Percentiles rank a stretch among this genome's conserved stretches.
phyloP scores from a whole-genome alignment of 2,797 vertebrate species.

The Enteromius trimaculatus region DNA sequence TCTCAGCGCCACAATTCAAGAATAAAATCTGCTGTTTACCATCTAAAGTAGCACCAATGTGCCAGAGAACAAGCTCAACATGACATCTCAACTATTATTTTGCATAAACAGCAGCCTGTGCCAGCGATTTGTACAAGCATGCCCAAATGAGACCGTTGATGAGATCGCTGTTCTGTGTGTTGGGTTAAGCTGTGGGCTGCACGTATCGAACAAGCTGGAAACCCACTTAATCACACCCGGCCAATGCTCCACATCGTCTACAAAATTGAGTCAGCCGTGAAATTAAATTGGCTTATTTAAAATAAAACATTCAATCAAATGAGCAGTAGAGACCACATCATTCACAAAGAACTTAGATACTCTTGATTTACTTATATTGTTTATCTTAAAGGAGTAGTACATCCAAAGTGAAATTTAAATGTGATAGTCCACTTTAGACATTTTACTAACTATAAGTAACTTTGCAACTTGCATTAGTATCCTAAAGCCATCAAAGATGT shows the following conservation, averaged over 20 bases:
- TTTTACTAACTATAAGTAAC: background rate
- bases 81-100: slow-evolving; percentile 66
- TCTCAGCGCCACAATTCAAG: background rate
- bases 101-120: slow-evolving; percentile 61
- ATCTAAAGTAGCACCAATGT: slow-evolving; percentile 12
- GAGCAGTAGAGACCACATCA: slow-evolving; percentile 20
- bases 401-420: background rate
- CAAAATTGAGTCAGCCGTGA: slow-evolving; percentile 44
- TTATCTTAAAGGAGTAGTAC: background rate
- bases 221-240: slow-evolving; percentile 56
- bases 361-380: slow-evolving; percentile 20
- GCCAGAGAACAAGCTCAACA: slow-evolving; percentile 64
- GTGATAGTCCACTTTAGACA: background rate
- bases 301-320: slow-evolving; percentile 58
- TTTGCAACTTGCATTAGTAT: no score
- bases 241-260: slow-evolving; percentile 35
- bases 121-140: slow-evolving; percentile 56
- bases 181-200: slow-evolving; percentile 54
- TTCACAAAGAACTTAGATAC: slow-evolving; percentile 25
- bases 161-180: slow-evolving; percentile 60
- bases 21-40: slow-evolving; percentile 47
- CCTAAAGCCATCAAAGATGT: background rate
- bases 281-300: slow-evolving; percentile 61
- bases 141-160: slow-evolving; percentile 64
- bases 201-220: slow-evolving; percentile 41